Percentiles rank a stretch among this genome's conserved stretches.
These are phyloP conservation scores for Drosophila gunungcola DNA, from an alignment of 1,140 invertebrate genomes.

Conservation along the genomic window DNA sequence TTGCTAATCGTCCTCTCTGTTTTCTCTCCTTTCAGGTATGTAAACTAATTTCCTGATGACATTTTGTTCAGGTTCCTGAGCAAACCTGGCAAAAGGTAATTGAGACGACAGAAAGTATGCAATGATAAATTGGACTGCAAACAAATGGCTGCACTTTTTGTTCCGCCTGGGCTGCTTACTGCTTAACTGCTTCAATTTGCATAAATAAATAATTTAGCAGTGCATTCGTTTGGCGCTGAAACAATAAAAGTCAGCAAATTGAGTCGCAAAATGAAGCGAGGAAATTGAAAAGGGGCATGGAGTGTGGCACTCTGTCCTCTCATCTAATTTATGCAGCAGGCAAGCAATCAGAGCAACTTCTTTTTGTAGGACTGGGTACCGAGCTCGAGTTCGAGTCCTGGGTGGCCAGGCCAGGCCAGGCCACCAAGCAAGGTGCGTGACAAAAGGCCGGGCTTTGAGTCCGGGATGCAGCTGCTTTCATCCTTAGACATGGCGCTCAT, in stretches of 20 bases:
- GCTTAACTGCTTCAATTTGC: slow-evolving; percentile 80
- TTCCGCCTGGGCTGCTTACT: slow-evolving; percentile 14
- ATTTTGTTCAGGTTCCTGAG: not conserved
- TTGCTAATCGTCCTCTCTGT: slow-evolving; percentile 11
- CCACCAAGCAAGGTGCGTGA: slow-evolving; percentile 52
- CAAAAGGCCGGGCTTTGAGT: slow-evolving; percentile 15
- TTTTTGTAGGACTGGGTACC: not conserved
- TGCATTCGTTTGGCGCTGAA: slow-evolving; percentile 49
- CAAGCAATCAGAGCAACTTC: slow-evolving; percentile 30
- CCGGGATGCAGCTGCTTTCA: slow-evolving; percentile 53
- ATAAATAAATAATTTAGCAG: slow-evolving; percentile 81
- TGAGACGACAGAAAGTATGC: slow-evolving; percentile 75
- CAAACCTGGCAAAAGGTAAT: slow-evolving; percentile 35
- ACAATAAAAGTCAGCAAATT: slow-evolving; percentile 78
- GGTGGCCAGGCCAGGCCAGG: not conserved
- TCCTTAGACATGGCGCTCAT: slow-evolving; percentile 73
- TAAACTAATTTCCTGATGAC: slow-evolving; percentile 30
- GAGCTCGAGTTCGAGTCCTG: not conserved
- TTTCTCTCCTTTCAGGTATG: slow-evolving; percentile 54
- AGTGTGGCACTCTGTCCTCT: not conserved
- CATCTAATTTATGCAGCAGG: slow-evolving; percentile 70
- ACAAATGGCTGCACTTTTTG: slow-evolving; percentile 64
- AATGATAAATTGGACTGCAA: slow-evolving; percentile 68
- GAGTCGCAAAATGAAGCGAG: slow-evolving; percentile 66
- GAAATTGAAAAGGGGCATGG: not conserved